Evolutionary conservation across 2,888 invertebrate species (phyloP).

Genomic region (Gandaritis pyraliata): DNA sequence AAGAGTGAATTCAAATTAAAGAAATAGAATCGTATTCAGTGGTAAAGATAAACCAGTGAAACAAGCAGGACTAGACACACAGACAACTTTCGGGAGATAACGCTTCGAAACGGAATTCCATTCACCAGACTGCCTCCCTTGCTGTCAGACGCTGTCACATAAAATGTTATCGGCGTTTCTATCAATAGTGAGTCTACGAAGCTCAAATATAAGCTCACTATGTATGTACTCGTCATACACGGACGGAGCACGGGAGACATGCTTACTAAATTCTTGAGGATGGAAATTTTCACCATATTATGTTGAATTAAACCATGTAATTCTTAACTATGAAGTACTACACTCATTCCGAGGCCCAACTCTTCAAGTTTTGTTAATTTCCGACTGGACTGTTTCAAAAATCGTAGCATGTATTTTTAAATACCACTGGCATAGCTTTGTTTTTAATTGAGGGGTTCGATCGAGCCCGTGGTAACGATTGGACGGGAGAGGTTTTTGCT

Average conservation of each 20-base stretch:
- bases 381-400: background rate
- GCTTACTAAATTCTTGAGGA: background rate
- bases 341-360: too few species aligned
- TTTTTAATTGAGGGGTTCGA: conserved; percentile 20
- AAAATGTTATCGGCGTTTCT: conserved; percentile 14
- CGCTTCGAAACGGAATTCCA: conserved; percentile 17
- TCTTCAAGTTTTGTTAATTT: too few species aligned
- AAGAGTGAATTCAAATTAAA: too few species aligned
- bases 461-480: conserved; percentile 17
- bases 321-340: too few species aligned
- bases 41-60: background rate
- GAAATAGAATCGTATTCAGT: background rate
- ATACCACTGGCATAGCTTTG: background rate
- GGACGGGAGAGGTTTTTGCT: conserved; percentile 49
- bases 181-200: background rate
- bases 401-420: too few species aligned
- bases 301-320: too few species aligned
- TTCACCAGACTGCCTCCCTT: conserved; percentile 11
- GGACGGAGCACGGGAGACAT: background rate
- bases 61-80: background rate
- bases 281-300: too few species aligned
- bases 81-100: conserved; percentile 24
- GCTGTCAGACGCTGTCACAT: conserved; percentile 15
- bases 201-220: background rate
- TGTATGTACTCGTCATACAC: background rate